phyloP scores from a whole-genome alignment of 2,888 invertebrate genomes.

The Frankliniella intonsa region DNA sequence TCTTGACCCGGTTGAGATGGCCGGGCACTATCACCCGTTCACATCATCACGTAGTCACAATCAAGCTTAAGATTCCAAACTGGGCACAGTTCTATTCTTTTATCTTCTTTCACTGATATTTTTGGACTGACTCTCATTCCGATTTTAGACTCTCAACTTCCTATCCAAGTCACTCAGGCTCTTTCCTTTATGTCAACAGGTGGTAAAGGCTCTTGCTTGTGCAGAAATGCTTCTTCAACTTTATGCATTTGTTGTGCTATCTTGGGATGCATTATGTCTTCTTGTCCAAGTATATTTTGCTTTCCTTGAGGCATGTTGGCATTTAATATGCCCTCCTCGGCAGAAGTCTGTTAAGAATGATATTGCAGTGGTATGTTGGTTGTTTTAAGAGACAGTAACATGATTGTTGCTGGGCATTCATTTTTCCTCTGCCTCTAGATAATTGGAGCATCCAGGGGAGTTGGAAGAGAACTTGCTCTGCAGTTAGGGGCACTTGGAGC shows the following conservation, averaged over 20 bases:
- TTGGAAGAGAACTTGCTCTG: conserved; percentile 60
- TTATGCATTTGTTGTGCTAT: conserved; percentile 55
- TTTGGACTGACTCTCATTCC: no score
- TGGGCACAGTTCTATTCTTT: no score
- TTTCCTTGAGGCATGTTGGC: conserved; percentile 51
- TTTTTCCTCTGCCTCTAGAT: conserved; percentile 47
- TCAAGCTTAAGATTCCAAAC: no score
- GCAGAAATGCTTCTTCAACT: conserved; percentile 43
- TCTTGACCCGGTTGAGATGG: no score
- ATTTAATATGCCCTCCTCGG: conserved; percentile 54
- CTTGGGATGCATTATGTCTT: conserved; percentile 54
- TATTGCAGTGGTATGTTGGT: conserved; percentile 55
- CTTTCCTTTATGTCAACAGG: background rate
- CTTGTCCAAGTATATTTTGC: conserved; percentile 52
- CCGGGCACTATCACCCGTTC: no score
- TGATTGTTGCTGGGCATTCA: no score
- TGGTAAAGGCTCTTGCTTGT: no score
- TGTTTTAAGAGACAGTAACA: background rate
- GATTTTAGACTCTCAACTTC: no score
- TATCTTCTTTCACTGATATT: no score
- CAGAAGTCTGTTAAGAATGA: conserved; percentile 59
- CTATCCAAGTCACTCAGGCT: no score
- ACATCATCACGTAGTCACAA: no score
- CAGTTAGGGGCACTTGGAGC: conserved; percentile 56
- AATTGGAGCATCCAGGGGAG: conserved; percentile 65